Evolutionary conservation across 1,140 invertebrate genomes (phyloP).

Genomic region (Littorina saxatilis): DNA sequence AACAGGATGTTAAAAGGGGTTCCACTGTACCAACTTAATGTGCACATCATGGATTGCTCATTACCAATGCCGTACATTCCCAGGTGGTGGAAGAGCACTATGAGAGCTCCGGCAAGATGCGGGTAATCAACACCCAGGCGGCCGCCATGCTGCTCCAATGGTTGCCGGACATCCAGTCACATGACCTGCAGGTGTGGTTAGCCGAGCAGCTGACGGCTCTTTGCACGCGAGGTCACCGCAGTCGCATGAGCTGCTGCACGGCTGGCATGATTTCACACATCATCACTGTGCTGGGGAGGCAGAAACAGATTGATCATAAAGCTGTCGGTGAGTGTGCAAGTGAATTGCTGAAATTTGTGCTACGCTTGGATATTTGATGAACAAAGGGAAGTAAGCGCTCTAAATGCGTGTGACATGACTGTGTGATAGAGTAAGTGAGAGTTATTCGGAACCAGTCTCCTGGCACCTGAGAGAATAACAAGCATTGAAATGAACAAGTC

Average conservation of each 20-base stretch:
- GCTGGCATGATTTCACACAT: conserved; percentile 68
- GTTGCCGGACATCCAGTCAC: conserved; percentile 71
- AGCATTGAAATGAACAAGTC: too few species aligned
- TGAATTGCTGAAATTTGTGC: not conserved
- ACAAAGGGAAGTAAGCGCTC: too few species aligned
- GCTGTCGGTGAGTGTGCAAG: conserved; percentile 63
- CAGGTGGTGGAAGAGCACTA: conserved; percentile 67
- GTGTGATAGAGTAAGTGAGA: too few species aligned
- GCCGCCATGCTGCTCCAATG: conserved; percentile 69
- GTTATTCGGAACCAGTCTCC: too few species aligned
- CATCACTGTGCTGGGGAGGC: conserved; percentile 53
- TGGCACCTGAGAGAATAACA: too few species aligned
- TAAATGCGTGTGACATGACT: too few species aligned
- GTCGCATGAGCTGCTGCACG: conserved; percentile 70
- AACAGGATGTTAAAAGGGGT: too few species aligned
- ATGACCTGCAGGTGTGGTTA: conserved; percentile 66
- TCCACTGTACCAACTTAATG: too few species aligned
- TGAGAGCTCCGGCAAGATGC: conserved; percentile 46
- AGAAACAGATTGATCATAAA: conserved; percentile 59
- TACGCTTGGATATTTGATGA: not conserved
- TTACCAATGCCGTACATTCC: too few species aligned
- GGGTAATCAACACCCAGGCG: conserved; percentile 65
- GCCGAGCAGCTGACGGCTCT: conserved; percentile 58
- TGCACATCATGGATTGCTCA: too few species aligned
- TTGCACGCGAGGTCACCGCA: conserved; percentile 61